Conservation (phyloP, 2,113 vertebrate genomes). For the Riparia riparia region DNA sequence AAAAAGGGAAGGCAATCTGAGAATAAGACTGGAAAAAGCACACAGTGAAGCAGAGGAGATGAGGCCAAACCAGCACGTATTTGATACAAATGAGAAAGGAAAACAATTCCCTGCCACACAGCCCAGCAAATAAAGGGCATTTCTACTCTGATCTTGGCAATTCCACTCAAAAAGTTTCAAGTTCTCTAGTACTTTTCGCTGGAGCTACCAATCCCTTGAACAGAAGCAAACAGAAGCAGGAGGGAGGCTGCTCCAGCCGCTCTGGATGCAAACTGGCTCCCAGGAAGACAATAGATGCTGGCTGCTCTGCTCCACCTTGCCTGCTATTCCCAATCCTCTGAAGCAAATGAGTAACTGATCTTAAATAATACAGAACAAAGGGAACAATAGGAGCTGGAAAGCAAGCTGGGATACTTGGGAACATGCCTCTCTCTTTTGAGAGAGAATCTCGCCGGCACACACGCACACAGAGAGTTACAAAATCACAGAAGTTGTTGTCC, state of each 20-base stretch:
- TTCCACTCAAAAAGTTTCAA: neutral
- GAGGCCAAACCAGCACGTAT: accelerated
- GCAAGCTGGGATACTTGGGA: conserved; percentile 18
- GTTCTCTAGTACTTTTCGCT: neutral
- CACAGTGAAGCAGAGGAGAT: neutral
- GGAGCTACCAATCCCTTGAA: neutral
- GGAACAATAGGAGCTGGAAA: conserved; percentile 47
- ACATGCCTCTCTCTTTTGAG: neutral
- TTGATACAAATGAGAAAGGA: neutral
- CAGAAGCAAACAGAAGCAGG: neutral
- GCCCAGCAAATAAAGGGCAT: neutral
- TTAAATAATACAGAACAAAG: conserved; percentile 61
- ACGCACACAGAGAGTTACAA: neutral
- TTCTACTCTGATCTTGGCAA: neutral
- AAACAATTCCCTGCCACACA: neutral
- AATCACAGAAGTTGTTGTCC: neutral
- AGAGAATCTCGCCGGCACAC: neutral
- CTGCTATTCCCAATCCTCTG: neutral
- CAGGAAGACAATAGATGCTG: neutral
- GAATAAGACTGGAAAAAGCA: neutral
- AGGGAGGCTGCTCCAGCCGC: neutral
- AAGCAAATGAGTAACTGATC: conserved; percentile 48
- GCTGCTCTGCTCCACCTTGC: neutral
- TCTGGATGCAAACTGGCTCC: neutral
- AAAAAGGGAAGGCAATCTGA: neutral